These are phyloP conservation scores for Helogale parvula DNA, from an alignment of 2,113 vertebrate species.

Conservation along the genomic window DNA sequence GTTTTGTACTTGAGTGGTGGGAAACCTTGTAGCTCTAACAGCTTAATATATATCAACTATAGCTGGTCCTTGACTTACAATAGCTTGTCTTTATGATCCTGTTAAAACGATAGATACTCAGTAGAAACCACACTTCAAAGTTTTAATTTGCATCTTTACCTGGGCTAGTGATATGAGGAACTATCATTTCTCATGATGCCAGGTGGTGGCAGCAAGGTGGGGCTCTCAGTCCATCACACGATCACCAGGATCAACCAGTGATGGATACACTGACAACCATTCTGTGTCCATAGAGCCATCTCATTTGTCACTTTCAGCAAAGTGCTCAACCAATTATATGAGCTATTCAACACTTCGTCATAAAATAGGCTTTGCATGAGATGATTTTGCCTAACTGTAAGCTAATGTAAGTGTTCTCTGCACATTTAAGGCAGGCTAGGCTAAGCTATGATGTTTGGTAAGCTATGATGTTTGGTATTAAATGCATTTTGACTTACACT, in stretches of 20 bases:
- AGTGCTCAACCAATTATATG: not conserved
- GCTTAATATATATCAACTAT: not conserved
- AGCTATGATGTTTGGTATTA: not conserved
- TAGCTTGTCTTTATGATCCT: not conserved
- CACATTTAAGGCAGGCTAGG: not conserved
- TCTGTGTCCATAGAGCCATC: not conserved
- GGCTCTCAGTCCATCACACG: not conserved
- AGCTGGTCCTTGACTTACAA: not conserved
- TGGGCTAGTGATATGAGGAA: not conserved
- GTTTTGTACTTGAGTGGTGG: not conserved
- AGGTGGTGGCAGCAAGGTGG: not conserved
- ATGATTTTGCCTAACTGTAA: not conserved
- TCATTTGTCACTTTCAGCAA: not conserved
- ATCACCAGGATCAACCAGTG: not conserved
- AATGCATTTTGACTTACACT: not conserved
- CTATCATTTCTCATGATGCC: not conserved
- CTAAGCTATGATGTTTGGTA: not conserved
- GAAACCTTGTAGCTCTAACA: not conserved
- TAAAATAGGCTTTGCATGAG: not conserved
- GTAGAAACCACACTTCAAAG: not conserved
- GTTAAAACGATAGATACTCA: not conserved
- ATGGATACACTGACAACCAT: not conserved
- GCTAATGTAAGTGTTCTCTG: not conserved
- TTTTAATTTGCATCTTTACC: not conserved
- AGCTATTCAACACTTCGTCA: not conserved